Evolutionary conservation across 1,140 invertebrate species (phyloP).

Genomic region (Drosophila aff.): DNA sequence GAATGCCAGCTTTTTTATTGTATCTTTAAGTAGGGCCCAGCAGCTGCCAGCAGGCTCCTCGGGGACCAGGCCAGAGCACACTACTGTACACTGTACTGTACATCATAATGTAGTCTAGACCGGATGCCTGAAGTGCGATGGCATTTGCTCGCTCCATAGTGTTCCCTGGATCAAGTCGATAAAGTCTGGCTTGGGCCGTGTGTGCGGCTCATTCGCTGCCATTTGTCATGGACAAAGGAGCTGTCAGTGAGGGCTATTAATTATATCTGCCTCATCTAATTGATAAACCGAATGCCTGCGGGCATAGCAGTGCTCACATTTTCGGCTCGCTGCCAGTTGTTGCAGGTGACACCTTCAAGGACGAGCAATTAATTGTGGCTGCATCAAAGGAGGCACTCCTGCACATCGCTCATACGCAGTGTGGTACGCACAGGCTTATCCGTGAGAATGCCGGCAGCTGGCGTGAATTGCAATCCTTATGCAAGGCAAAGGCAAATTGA

Average conservation of each 20-base stretch:
- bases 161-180: slow-evolving; percentile 50
- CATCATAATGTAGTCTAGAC: slow-evolving; percentile 77
- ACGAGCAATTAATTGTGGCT: slow-evolving; percentile 48
- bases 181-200: slow-evolving; percentile 32
- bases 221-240: slow-evolving; percentile 30
- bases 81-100: slow-evolving; percentile 25
- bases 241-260: slow-evolving; percentile 50
- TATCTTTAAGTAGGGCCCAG: slow-evolving; percentile 61
- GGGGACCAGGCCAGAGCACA: slow-evolving; percentile 18
- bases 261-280: slow-evolving; percentile 49
- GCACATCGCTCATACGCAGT: slow-evolving; percentile 61
- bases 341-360: slow-evolving; percentile 51
- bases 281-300: slow-evolving; percentile 48
- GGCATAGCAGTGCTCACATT: background rate
- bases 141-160: slow-evolving; percentile 40
- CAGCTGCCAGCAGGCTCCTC: slow-evolving; percentile 52
- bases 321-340: slow-evolving; percentile 21
- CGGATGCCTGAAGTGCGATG: slow-evolving; percentile 64
- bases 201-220: slow-evolving; percentile 20
- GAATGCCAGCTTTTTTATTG: slow-evolving; percentile 45
- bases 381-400: slow-evolving; percentile 3
- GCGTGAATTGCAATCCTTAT: slow-evolving; percentile 49
- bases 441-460: slow-evolving; percentile 53
- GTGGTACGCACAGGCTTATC: slow-evolving; percentile 44
- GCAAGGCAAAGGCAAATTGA: slow-evolving; percentile 52